phyloP scores from a whole-genome alignment of 1,140 invertebrate species.

The Drosophila ambigua region DNA sequence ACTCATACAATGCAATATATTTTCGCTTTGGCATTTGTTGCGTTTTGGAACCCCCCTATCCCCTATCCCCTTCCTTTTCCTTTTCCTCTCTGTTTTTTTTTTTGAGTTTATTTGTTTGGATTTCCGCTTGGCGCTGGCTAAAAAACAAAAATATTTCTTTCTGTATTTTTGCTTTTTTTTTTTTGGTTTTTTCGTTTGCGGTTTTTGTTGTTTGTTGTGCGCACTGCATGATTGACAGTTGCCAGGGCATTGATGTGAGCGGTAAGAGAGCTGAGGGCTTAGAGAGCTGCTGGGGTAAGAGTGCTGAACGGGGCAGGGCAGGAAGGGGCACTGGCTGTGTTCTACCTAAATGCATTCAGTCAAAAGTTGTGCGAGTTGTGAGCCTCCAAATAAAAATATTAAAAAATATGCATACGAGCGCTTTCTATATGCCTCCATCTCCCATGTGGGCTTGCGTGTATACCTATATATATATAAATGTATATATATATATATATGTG shows the following conservation, averaged over 20 bases:
- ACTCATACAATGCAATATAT: constrained; percentile 66
- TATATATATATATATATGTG: neutral
- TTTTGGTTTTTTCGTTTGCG: constrained; percentile 36
- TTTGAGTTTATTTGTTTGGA: constrained; percentile 51
- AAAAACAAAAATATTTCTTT: constrained; percentile 26
- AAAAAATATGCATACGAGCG: constrained; percentile 57
- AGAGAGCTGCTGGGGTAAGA: neutral
- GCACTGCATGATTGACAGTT: constrained; percentile 70
- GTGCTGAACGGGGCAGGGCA: too few relatives aligned
- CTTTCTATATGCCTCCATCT: neutral
- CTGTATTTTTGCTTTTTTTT: constrained; percentile 12
- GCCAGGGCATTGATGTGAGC: constrained; percentile 51
- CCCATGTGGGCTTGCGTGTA: neutral
- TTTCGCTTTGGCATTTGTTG: constrained; percentile 74
- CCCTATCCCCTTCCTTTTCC: constrained; percentile 15
- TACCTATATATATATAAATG: neutral
- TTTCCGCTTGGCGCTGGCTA: constrained; percentile 29
- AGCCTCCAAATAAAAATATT: constrained; percentile 64
- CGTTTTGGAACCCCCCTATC: constrained; percentile 44
- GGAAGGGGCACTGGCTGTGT: constrained; percentile 1
- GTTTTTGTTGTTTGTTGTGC: constrained; percentile 31
- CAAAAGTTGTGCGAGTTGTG: constrained; percentile 61
- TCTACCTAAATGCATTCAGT: constrained; percentile 64
- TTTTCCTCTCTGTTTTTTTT: constrained; percentile 13
- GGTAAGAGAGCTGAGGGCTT: neutral